Evolutionary conservation across 2,113 vertebrate species (phyloP).

Genomic region (Grus americana): DNA sequence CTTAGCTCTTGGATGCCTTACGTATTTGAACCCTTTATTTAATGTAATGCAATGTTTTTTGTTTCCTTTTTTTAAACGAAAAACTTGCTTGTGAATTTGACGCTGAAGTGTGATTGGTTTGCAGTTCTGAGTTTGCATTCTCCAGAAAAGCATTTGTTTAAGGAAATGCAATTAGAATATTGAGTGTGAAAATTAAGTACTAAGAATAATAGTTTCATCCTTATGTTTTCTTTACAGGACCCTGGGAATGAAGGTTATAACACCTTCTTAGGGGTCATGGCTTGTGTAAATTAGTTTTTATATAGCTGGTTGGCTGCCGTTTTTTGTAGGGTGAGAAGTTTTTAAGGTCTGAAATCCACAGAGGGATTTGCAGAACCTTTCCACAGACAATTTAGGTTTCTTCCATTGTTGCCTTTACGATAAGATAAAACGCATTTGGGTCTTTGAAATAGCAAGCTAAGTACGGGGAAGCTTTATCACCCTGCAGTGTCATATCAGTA

Average conservation of each 20-base stretch:
- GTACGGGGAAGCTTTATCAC: background rate
- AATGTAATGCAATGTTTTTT: background rate
- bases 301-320: background rate
- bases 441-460: background rate
- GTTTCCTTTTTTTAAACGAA: background rate
- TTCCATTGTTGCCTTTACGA: background rate
- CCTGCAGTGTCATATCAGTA: fast-evolving
- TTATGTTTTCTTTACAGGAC: background rate
- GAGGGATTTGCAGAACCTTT: background rate
- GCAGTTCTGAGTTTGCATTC: background rate
- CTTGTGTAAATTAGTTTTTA: background rate
- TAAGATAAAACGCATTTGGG: background rate
- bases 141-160: background rate
- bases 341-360: background rate
- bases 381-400: background rate
- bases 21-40: background rate
- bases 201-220: background rate
- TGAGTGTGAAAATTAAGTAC: background rate
- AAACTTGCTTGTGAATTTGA: background rate
- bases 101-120: background rate
- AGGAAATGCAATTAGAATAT: background rate
- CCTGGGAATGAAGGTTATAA: background rate
- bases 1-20: background rate
- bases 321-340: background rate
- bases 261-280: background rate